These are phyloP conservation scores for Cantharis rufa DNA, from an alignment of 2,888 invertebrate genomes.

Conservation along the genomic window DNA sequence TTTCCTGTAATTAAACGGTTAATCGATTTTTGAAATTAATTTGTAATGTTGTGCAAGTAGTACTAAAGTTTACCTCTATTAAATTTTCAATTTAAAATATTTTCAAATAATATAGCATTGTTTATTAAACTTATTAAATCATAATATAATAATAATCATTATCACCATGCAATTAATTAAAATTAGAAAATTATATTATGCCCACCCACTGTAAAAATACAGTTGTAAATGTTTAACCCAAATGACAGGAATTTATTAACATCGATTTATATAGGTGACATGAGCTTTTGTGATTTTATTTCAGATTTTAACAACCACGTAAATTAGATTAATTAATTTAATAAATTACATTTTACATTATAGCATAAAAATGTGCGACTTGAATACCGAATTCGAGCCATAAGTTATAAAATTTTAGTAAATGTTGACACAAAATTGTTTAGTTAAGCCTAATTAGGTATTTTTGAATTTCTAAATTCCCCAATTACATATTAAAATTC, in stretches of 20 bases:
- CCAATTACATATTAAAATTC: neutral
- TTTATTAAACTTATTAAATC: too few species aligned
- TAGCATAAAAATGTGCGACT: neutral
- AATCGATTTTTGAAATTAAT: too few species aligned
- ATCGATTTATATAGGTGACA: neutral
- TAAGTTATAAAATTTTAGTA: too few species aligned
- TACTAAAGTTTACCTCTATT: too few species aligned
- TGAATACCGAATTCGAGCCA: neutral
- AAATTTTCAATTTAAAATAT: too few species aligned
- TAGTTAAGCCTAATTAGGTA: neutral
- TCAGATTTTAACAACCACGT: neutral
- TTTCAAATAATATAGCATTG: too few species aligned
- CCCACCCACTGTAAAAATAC: neutral
- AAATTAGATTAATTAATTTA: neutral
- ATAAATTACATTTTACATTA: neutral
- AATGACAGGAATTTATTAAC: neutral
- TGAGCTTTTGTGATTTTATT: neutral
- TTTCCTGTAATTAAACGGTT: too few species aligned
- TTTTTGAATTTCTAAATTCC: neutral
- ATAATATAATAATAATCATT: too few species aligned
- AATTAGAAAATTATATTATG: neutral
- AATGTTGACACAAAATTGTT: neutral
- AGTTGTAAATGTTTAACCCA: neutral
- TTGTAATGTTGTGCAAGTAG: too few species aligned
- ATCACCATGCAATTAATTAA: neutral